Conservation (phyloP, 2,797 vertebrate genomes). For the Avahi laniger region DNA sequence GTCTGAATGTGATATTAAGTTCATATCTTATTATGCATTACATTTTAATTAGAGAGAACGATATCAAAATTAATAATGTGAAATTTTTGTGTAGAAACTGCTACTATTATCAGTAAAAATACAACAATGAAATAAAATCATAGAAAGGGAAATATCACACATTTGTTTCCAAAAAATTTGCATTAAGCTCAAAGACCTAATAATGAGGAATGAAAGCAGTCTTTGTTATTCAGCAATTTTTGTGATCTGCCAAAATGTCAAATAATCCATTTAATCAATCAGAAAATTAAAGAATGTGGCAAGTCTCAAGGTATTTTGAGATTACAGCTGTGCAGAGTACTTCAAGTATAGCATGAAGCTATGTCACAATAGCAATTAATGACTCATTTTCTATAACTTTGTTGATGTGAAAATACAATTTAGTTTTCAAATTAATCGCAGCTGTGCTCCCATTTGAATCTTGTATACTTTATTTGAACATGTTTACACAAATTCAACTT, state of each 20-base stretch:
- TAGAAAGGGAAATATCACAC: slow-evolving; percentile 78
- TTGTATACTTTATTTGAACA: slow-evolving; percentile 60
- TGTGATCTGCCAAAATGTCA: slow-evolving; percentile 86
- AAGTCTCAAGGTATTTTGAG: slow-evolving; percentile 78
- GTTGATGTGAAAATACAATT: slow-evolving; percentile 82
- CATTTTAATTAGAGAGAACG: slow-evolving; percentile 74
- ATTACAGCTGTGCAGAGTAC: slow-evolving; percentile 80
- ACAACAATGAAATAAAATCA: slow-evolving; percentile 76
- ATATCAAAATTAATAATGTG: slow-evolving; percentile 72
- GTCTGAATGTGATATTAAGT: slow-evolving; percentile 62
- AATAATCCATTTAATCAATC: slow-evolving; percentile 89
- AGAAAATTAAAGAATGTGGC: slow-evolving; percentile 85
- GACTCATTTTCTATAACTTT: slow-evolving; percentile 80
- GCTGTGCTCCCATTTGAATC: slow-evolving; percentile 72
- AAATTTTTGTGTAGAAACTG: slow-evolving; percentile 66
- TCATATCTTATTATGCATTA: slow-evolving; percentile 75
- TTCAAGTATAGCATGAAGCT: slow-evolving; percentile 78
- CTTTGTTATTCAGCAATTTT: slow-evolving; percentile 83
- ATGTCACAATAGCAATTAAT: slow-evolving; percentile 86
- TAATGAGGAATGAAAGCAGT: slow-evolving; percentile 83
- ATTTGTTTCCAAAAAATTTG: slow-evolving; percentile 82
- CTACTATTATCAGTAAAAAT: slow-evolving; percentile 74
- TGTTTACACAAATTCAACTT: slow-evolving; percentile 75
- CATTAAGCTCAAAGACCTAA: slow-evolving; percentile 78
- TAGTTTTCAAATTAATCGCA: slow-evolving; percentile 83